Evolutionary conservation across 2,888 invertebrate species (phyloP).

Genomic region (Phyto melanocephala): DNA sequence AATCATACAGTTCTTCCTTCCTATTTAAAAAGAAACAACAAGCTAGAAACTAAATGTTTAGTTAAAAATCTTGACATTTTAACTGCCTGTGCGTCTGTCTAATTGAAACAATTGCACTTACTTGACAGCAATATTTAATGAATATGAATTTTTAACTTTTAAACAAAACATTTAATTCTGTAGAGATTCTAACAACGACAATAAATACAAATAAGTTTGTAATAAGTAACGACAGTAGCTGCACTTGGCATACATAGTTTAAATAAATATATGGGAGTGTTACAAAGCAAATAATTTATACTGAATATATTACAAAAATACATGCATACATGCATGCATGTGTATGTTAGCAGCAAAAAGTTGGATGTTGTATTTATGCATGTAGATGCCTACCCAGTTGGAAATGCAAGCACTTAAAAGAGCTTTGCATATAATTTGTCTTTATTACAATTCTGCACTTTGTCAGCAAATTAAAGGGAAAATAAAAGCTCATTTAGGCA

Average conservation of each 20-base stretch:
- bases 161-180: conserved; percentile 8
- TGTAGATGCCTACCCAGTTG: not conserved
- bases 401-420: not conserved
- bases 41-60: conserved; percentile 3
- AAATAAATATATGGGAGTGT: conserved; percentile 40
- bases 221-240: conserved; percentile 4
- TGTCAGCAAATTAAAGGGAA: no score
- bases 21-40: not conserved
- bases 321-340: not conserved
- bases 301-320: no score
- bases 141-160: conserved; percentile 42
- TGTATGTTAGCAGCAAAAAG: not conserved
- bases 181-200: conserved; percentile 19
- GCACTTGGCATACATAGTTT: conserved; percentile 39
- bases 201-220: not conserved
- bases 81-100: conserved; percentile 3
- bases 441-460: no score
- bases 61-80: not conserved
- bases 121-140: conserved; percentile 53
- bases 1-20: not conserved
- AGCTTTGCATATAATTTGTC: no score
- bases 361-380: not conserved
- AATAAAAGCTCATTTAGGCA: no score
- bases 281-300: conserved; percentile 44
- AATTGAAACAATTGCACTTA: conserved; percentile 62